A percentile compares a stretch with the other conserved stretches of the same genome.
Evolutionary conservation across 2,888 invertebrate species (phyloP).

Genomic region (Coelogynopora nodosa): DNA sequence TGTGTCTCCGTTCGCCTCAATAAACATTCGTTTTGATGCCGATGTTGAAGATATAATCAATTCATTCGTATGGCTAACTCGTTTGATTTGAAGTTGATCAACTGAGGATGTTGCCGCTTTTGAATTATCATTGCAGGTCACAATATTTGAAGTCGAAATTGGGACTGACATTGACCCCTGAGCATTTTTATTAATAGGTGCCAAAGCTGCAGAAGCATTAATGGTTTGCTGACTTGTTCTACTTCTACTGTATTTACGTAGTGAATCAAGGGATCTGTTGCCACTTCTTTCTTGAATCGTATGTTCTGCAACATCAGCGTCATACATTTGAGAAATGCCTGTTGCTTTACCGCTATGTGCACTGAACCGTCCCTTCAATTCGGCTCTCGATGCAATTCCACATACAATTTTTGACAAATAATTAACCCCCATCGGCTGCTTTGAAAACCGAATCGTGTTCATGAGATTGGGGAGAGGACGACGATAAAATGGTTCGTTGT

Average conservation of each 20-base stretch:
- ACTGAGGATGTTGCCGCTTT: conserved; percentile 28
- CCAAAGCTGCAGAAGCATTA: conserved; percentile 19
- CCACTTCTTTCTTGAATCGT: conserved; percentile 17
- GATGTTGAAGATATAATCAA: conserved; percentile 25
- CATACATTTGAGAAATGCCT: conserved; percentile 29
- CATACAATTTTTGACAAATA: conserved; percentile 25
- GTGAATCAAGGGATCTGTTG: conserved; percentile 7
- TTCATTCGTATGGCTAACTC: conserved; percentile 24
- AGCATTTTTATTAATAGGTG: conserved; percentile 31
- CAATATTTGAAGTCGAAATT: conserved; percentile 24
- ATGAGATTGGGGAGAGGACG: conserved; percentile 29
- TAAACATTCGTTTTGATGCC: conserved; percentile 21
- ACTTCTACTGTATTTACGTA: conserved; percentile 31
- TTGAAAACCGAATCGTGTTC: conserved; percentile 25
- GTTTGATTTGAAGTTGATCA: conserved; percentile 31
- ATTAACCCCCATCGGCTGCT: conserved; percentile 23
- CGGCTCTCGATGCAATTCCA: conserved; percentile 12
- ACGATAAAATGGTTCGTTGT: background rate
- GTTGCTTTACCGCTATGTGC: conserved; percentile 20
- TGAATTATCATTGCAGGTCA: conserved; percentile 19
- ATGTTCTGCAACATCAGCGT: conserved; percentile 20
- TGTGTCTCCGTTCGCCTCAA: conserved; percentile 14
- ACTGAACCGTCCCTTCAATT: conserved; percentile 28
- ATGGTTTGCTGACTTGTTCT: conserved; percentile 24
- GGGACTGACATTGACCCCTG: conserved; percentile 19